These are phyloP conservation scores for Diadema setosum DNA, from an alignment of 35 echinoderm and acorn worm species.

Conservation along the genomic window DNA sequence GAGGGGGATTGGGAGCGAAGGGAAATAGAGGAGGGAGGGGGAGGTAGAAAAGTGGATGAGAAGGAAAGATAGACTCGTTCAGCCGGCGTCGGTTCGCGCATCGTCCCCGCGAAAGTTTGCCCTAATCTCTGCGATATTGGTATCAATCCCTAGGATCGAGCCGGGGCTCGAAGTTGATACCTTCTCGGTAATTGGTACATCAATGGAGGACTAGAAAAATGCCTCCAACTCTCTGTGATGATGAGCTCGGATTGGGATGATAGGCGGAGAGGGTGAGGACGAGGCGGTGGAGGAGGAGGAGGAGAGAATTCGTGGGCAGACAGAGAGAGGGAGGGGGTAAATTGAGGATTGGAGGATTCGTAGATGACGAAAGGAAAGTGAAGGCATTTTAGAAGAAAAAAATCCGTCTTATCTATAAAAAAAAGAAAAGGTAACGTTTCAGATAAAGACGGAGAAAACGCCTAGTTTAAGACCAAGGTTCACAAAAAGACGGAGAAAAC, in stretches of 20 bases:
- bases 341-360: too few relatives aligned
- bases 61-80: too few relatives aligned
- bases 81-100: background rate
- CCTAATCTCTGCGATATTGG: conserved; percentile 3
- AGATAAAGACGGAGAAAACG: too few relatives aligned
- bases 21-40: background rate
- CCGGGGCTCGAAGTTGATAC: conserved; percentile 2
- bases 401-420: too few relatives aligned
- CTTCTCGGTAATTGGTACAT: conserved; percentile 11
- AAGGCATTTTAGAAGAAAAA: too few relatives aligned
- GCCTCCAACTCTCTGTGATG: background rate
- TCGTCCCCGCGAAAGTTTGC: background rate
- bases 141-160: background rate
- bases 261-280: background rate
- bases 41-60: background rate
- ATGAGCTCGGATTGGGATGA: background rate
- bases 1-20: background rate
- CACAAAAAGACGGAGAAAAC: too few relatives aligned
- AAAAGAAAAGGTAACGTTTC: too few relatives aligned
- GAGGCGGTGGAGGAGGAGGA: background rate
- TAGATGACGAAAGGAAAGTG: too few relatives aligned
- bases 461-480: too few relatives aligned
- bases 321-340: too few relatives aligned
- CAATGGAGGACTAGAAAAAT: background rate
- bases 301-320: background rate